phyloP scores from a whole-genome alignment of 2,888 invertebrate genomes.

The Agrotis puta region DNA sequence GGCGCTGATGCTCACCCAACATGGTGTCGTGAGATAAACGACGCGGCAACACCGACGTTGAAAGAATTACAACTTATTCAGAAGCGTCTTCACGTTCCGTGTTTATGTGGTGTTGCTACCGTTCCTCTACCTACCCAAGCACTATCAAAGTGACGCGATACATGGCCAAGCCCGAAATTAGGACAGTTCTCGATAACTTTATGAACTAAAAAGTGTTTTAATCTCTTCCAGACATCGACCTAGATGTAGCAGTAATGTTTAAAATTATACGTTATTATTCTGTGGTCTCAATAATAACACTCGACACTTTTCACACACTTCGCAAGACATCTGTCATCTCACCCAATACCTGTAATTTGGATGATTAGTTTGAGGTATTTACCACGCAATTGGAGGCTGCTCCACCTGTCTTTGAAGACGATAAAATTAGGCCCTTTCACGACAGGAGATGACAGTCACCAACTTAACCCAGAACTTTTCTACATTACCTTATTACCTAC shows the following conservation, averaged over 20 bases:
- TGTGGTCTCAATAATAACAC: slow-evolving; percentile 2
- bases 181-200: background rate
- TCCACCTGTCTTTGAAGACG: slow-evolving; percentile 12
- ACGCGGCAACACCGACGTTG: slow-evolving; percentile 65
- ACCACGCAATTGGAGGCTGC: slow-evolving; percentile 3
- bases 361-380: slow-evolving; percentile 17
- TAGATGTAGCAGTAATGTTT: background rate
- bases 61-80: slow-evolving; percentile 64
- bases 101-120: slow-evolving; percentile 45
- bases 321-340: slow-evolving; percentile 18
- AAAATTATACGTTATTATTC: slow-evolving; percentile 32
- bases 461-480: no score
- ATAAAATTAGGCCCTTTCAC: slow-evolving; percentile 5
- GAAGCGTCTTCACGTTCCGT: slow-evolving; percentile 54
- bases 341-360: slow-evolving; percentile 24
- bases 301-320: slow-evolving; percentile 3
- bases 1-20: slow-evolving; percentile 74
- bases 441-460: background rate
- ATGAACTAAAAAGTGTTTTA: slow-evolving; percentile 12
- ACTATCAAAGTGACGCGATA: slow-evolving; percentile 30
- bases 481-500: no score
- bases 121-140: slow-evolving; percentile 23
- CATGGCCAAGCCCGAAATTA: slow-evolving; percentile 20
- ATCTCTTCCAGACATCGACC: slow-evolving; percentile 11
- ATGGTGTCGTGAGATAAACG: slow-evolving; percentile 72